Base-by-base conservation (phyloP, 2,797 vertebrate species). In the Rhadinocentrus ornatus region DNA sequence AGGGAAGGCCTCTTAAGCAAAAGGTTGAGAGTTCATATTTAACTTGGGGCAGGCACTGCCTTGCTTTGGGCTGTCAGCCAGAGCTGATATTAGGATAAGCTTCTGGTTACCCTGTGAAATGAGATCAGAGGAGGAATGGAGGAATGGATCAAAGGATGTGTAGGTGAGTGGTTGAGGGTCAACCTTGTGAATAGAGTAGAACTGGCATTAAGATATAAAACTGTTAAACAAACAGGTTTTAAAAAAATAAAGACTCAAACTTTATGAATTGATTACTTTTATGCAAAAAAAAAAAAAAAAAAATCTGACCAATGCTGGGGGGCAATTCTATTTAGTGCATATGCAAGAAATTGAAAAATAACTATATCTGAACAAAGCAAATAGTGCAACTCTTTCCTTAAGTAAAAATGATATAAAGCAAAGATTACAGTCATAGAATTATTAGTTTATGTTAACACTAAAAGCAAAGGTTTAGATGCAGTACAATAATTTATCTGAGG, bases 91-190 rank as follows among this genome's bases (percentile, higher is more conserved):
- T 87, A 87, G 80, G 88, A 91, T 91, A 92, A 93, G 85, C 88
- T 86, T 78, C 87, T 89, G 86, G 86, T 86, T 88, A 77, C 79
- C 88, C 85, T 91, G 85, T 90, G 89, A 91, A 93, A 93, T 84
- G 80, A 85, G 91, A 92, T 92, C 89, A 90, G 86, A 88, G 67
- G 72, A 87, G 82, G 83, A 77, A 89, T 80, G 84, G 80, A 85
- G 80, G 78, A 68, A 75, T 58, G 71, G 73, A 73, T 75, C 62
- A 73, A 69, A 50, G 73, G 70, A 73, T 63, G 41, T 41, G 31
- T 57, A 34, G 54, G 41, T 57, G 44, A n/a, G n/a, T n/a, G n/a
- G n/a, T n/a, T n/a, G n/a, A n/a, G n/a, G n/a, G n/a, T n/a, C n/a
- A n/a, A n/a, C n/a, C n/a, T n/a, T n/a, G n/a, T n/a, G n/a, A n/a